Conservation (phyloP, 2,888 invertebrate genomes). For the Lepetodrilus schrolli region DNA sequence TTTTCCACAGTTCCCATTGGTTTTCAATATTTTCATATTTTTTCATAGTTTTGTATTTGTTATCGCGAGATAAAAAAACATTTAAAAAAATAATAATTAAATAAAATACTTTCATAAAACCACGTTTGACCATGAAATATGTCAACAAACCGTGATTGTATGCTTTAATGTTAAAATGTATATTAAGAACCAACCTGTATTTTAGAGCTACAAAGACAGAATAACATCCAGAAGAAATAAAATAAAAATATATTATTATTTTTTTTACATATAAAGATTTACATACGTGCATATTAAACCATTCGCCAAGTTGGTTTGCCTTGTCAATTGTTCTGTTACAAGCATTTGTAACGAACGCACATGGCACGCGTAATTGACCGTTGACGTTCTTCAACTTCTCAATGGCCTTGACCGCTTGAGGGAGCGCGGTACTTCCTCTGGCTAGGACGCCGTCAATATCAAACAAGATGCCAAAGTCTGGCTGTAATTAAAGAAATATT, state of each 20-base stretch:
- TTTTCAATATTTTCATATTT: too few species aligned
- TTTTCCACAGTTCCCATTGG: too few species aligned
- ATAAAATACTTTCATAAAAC: too few species aligned
- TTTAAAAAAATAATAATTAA: too few species aligned
- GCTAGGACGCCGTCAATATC: conserved; percentile 75
- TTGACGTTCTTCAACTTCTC: conserved; percentile 64
- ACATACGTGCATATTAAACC: conserved; percentile 69
- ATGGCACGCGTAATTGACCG: conserved; percentile 69
- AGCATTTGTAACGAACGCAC: conserved; percentile 74
- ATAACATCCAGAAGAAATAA: background rate
- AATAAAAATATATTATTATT: background rate
- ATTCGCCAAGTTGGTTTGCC: conserved; percentile 68
- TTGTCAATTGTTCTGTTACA: conserved; percentile 70
- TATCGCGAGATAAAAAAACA: background rate
- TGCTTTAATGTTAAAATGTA: too few species aligned
- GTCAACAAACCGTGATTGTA: too few species aligned
- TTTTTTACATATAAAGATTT: background rate
- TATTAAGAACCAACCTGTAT: too few species aligned
- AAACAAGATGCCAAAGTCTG: conserved; percentile 74
- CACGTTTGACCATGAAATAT: too few species aligned
- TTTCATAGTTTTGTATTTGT: background rate
- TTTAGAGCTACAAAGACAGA: too few species aligned
- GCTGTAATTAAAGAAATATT: conserved; percentile 56
- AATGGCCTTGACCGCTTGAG: conserved; percentile 65
- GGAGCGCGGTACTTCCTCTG: conserved; percentile 69